A percentile compares a stretch with the other conserved stretches of the same genome.
These are phyloP conservation scores for Onchidella celtica DNA, from an alignment of 2,888 invertebrate species.

Conservation along the genomic window DNA sequence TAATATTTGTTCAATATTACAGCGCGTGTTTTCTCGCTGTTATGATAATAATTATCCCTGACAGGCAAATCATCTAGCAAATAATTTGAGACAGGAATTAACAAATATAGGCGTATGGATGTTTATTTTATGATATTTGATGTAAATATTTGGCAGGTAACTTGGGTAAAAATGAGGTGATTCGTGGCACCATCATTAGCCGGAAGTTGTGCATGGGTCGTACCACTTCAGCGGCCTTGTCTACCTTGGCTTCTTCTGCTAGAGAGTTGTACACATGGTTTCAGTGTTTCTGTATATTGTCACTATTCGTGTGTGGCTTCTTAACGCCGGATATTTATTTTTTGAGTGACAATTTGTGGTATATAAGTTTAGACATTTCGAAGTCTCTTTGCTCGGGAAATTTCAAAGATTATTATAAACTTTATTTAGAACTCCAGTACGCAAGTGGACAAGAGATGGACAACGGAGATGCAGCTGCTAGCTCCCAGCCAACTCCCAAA, in stretches of 20 bases:
- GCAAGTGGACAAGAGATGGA: too few species aligned
- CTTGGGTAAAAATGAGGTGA: too few species aligned
- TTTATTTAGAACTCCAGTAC: too few species aligned
- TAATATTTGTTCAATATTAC: too few species aligned
- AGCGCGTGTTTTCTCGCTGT: too few species aligned
- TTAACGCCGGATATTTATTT: neutral
- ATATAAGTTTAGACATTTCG: neutral
- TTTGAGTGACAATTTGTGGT: neutral
- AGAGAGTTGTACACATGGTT: neutral
- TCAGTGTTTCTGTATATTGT: neutral
- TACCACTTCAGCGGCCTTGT: conserved; percentile 38
- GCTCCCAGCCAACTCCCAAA: conserved; percentile 32
- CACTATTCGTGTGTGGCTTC: neutral
- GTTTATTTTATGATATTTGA: too few species aligned
- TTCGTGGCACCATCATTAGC: neutral
- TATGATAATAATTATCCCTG: too few species aligned
- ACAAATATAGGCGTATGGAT: too few species aligned
- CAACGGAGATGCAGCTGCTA: neutral
- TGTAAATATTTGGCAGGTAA: too few species aligned
- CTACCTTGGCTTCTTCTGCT: conserved; percentile 36
- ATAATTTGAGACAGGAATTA: too few species aligned
- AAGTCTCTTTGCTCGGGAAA: neutral
- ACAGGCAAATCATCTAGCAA: too few species aligned
- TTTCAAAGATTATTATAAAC: too few species aligned
- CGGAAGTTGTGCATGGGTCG: conserved; percentile 10